Percentiles rank a stretch among this genome's conserved stretches.
phyloP scores from a whole-genome alignment of 2,113 vertebrate species.

The Steatornis caripensis region DNA sequence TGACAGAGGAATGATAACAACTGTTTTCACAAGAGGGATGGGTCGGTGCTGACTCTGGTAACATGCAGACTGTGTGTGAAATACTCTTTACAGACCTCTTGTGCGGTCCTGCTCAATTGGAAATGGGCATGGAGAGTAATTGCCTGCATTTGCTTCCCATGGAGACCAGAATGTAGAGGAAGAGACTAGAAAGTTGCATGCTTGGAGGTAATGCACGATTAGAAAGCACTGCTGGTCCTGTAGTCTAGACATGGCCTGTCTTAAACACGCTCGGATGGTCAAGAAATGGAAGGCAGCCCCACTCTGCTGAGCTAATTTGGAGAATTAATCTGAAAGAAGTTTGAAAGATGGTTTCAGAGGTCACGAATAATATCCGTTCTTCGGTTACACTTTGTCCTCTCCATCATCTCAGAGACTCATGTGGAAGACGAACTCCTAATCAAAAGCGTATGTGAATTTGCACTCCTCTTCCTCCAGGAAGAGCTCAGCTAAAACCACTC shows the following conservation, averaged over 20 bases:
- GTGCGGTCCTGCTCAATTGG: background rate
- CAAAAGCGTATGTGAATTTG: background rate
- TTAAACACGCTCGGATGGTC: background rate
- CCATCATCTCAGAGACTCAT: background rate
- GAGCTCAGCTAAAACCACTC: background rate
- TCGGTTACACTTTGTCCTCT: background rate
- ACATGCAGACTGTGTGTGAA: background rate
- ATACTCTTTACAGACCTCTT: background rate
- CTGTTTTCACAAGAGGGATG: background rate
- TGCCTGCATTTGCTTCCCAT: background rate
- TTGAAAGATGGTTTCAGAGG: background rate
- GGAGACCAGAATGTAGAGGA: background rate
- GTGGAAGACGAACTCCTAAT: background rate
- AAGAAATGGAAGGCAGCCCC: background rate
- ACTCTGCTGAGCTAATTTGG: background rate
- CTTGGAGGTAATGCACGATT: background rate
- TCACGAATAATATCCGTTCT: background rate
- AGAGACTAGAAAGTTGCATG: background rate
- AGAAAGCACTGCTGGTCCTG: background rate
- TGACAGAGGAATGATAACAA: background rate
- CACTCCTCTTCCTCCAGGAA: background rate
- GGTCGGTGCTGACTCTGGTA: background rate
- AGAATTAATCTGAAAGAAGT: background rate
- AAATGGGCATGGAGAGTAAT: background rate
- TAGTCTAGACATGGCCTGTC: background rate